Evolutionary conservation across 2,797 vertebrate genomes (phyloP), one percentile per base, ranked within the genome.

Genomic region (Jordanella pulchra): DNA sequence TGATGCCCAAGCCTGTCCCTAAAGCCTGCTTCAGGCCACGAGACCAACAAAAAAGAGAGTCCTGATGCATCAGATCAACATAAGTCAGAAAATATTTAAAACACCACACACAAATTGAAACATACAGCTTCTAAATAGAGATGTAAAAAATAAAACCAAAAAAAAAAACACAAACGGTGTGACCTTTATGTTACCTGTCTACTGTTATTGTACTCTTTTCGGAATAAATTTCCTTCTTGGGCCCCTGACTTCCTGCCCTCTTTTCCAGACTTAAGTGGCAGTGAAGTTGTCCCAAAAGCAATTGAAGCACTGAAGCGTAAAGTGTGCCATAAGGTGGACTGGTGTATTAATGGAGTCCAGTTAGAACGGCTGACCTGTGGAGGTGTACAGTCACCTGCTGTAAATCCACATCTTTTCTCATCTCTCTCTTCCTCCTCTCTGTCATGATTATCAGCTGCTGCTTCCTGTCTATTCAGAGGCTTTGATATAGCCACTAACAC

Each of bases 1-100:
- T 93, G 88, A 93, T 94, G 90, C 91, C 89, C 85, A 6, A 73
- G 89, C 80, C 79, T 48, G 72, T 94, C 92, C 92, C 92, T 78
- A 82, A 89, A 90, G 92, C 86, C 77, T 82, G 88, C 87, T 90
- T 86, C 74, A 82, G 86, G 74, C 72, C 63, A 72, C 23, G 28
- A 76, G 87, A 82, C 80, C 88, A 89, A 79, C 55, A 82, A 78
- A 86, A 76, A 42, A n/a, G 75, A 78, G 72, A 58, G 79, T 72
- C 73, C 80, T 66, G 65, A 60, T 79, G 66, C 65, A 69, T 76
- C 48, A 75, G 71, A 69, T 65, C 47, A 82, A 83, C 65, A 70
- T 10, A 42, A 83, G 78, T 84, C 73, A 80, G 80, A 64, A 73
- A 67, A 55, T 30, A 72, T 25, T 56, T 53, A 21, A 75, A 78